A percentile compares a stretch with the other conserved stretches of the same genome.
These are phyloP conservation scores for Notarius quadriscutis DNA, from an alignment of 2,113 vertebrate species.

Conservation along the genomic window DNA sequence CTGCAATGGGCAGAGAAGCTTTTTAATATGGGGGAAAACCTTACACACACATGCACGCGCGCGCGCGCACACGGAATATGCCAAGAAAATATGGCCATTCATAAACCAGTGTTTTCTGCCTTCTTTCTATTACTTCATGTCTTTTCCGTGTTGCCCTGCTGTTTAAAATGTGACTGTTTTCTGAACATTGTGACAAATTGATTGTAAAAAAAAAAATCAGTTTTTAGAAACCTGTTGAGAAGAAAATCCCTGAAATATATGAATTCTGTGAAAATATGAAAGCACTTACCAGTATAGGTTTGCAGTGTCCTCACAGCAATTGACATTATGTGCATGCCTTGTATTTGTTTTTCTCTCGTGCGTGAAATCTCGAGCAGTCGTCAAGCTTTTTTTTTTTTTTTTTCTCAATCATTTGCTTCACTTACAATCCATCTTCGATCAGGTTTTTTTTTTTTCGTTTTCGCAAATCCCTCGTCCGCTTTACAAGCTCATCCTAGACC, in stretches of 20 bases:
- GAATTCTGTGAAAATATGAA: constrained; percentile 57
- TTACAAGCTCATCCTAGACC: background rate
- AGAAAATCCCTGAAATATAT: constrained; percentile 62
- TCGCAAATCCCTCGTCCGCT: constrained; percentile 45
- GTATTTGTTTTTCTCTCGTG: constrained; percentile 56
- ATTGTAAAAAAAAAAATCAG: constrained; percentile 36
- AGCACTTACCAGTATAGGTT: constrained; percentile 76
- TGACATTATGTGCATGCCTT: constrained; percentile 79
- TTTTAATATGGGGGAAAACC: constrained; percentile 62
- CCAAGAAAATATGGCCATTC: constrained; percentile 80
- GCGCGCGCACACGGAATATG: constrained; percentile 60
- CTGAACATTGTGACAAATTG: constrained; percentile 54
- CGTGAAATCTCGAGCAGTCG: constrained; percentile 54
- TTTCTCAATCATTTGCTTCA: constrained; percentile 49
- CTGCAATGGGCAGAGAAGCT: constrained; percentile 75
- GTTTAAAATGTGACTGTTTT: constrained; percentile 58
- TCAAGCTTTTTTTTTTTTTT: constrained; percentile 37
- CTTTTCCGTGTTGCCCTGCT: constrained; percentile 61
- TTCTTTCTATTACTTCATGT: constrained; percentile 75
- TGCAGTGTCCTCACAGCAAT: constrained; percentile 83
- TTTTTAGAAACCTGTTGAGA: constrained; percentile 51
- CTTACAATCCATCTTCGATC: constrained; percentile 26
- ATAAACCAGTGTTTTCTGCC: constrained; percentile 79
- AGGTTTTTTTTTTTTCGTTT: constrained; percentile 31
- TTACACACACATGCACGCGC: background rate